Base-by-base conservation (phyloP, 2,113 vertebrate genomes). In the Scopus umbretta region DNA sequence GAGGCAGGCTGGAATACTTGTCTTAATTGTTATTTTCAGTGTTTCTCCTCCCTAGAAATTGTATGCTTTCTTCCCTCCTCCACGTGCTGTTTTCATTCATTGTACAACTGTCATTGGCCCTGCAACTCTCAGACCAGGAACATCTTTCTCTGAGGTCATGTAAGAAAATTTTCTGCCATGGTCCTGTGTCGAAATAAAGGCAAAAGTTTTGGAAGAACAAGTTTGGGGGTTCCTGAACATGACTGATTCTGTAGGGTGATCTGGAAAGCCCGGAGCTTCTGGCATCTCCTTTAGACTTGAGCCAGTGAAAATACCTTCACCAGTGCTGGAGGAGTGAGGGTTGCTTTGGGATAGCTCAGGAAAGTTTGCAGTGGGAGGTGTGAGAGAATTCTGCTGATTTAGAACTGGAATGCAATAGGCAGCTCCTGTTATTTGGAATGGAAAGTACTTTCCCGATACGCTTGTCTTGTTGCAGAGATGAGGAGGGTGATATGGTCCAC, bases 331-430 rank as follows among this genome's bases (percentile, higher is more conserved):
- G n/a, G 75, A 88, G 21, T 61, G 56, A 45, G 56, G 13, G 16
- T 9, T 36, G 14, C 18, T 45, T 67, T 73, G 63, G 40, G 42
- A 55, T 66, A 75, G 65, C n/a, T 62, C 72, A 79, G 61, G 61
- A 58, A 98, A 98, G 34, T 97, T 96, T 75, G 92, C 88, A 58
- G 68, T 93, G 17, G 97, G 98, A 88, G 81, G 83, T 86, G 82
- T 79, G 53, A 98, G 97, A 87, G 97, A 79, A 78, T 98, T 95
- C 10, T 72, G 93, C 61, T 56, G 72, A 27, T 82, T 95, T 72
- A 94, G 66, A 81, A 97, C 83, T 53, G 97, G 97, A 50, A 98
- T 92, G 62, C 3, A 84, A 86, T 97, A 62, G 78, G 98, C 3
- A 62, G 71, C 34, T 75, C 92, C 95, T 53, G 19, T 45, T 61